phyloP scores from a whole-genome alignment of 2,113 vertebrate genomes.

The Nerophis lumbriciformis region DNA sequence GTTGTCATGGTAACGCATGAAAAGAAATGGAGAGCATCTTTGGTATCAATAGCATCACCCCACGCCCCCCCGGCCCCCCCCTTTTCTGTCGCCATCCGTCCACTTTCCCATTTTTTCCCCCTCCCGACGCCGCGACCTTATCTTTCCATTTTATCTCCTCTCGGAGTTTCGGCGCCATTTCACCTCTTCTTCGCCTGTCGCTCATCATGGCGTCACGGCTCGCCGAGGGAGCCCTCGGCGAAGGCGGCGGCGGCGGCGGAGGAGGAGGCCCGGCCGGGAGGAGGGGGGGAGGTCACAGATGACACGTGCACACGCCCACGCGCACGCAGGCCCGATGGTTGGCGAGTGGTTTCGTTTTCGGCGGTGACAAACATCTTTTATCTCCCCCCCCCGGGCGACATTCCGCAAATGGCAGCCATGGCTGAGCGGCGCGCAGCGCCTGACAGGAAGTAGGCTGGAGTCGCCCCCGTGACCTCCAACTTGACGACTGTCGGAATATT shows the following conservation, averaged over 20 bases:
- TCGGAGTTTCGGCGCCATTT: conserved; percentile 51
- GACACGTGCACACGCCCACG: conserved; percentile 18
- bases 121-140: conserved; percentile 43
- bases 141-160: conserved; percentile 61
- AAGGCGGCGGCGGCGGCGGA: no score
- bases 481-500: no score
- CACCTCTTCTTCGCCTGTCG: conserved; percentile 51
- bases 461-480: no score
- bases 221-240: no score
- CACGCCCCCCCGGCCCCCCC: not conserved
- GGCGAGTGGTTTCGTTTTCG: conserved; percentile 33
- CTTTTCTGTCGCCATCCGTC: conserved; percentile 52
- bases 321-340: conserved; percentile 18
- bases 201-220: conserved; percentile 54
- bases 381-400: conserved; percentile 5
- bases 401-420: conserved; percentile 40
- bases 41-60: conserved; percentile 61
- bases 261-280: conserved; percentile 18
- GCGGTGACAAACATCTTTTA: not conserved
- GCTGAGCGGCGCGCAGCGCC: conserved; percentile 25
- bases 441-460: conserved; percentile 1
- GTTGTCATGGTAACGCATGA: conserved; percentile 55
- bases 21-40: conserved; percentile 33
- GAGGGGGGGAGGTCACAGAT: conserved; percentile 32
- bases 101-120: conserved; percentile 45